Evolutionary conservation across 2,113 vertebrate species (phyloP).

Genomic region (Psophia crepitans): DNA sequence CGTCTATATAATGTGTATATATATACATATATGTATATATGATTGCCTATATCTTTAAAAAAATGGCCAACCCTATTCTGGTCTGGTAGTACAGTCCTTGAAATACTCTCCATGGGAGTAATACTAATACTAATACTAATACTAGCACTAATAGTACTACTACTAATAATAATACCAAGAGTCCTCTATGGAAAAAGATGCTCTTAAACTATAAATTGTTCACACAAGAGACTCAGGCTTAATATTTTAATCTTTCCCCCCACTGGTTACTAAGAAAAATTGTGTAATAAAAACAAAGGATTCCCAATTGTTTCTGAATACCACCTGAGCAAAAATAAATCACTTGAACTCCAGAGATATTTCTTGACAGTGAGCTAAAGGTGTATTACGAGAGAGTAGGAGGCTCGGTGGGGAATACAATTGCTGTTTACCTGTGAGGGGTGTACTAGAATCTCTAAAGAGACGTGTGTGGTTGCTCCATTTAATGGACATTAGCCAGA

Average conservation of each 20-base stretch:
- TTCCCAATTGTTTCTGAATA: neutral
- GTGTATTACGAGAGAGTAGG: neutral
- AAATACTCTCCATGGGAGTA: neutral
- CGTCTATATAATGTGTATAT: neutral
- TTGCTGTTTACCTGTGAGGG: neutral
- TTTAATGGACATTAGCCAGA: constrained; percentile 15
- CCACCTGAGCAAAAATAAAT: constrained; percentile 37
- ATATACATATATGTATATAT: neutral
- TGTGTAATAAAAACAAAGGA: constrained; percentile 18
- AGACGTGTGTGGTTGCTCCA: neutral
- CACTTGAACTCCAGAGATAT: neutral
- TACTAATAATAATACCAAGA: neutral
- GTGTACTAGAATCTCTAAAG: neutral
- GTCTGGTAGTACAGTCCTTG: neutral
- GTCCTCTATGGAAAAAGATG: neutral
- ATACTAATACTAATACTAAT: neutral
- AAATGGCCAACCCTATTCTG: neutral
- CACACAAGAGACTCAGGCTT: neutral
- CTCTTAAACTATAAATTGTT: neutral
- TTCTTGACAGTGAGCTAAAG: constrained; percentile 35
- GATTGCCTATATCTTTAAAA: neutral
- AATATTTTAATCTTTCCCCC: neutral
- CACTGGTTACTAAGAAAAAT: neutral
- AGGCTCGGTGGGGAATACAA: neutral
- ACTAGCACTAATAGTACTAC: neutral